A percentile compares a stretch with the other conserved stretches of the same genome.
Conservation (phyloP, 1,140 invertebrate genomes). For the Drosophila carrolli region DNA sequence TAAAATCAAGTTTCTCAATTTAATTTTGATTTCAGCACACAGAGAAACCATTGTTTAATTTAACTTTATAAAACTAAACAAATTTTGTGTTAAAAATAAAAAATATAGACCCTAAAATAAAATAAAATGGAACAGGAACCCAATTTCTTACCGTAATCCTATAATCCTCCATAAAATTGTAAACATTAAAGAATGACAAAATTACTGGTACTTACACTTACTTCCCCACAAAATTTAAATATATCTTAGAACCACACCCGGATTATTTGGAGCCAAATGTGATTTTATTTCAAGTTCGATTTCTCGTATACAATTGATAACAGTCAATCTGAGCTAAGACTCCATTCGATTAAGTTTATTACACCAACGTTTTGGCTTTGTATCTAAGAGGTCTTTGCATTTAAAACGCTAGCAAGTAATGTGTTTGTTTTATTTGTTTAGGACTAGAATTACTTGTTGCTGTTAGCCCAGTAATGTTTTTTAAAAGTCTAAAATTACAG, state of each 20-base stretch:
- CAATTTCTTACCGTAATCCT: no score
- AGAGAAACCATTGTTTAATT: no score
- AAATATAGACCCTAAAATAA: no score
- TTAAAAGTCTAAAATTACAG: conserved; percentile 68
- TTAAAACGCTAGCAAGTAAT: conserved; percentile 46
- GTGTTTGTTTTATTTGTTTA: conserved; percentile 27
- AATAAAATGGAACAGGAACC: no score
- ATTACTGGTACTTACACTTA: no score
- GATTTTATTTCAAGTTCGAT: conserved; percentile 64
- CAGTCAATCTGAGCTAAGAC: conserved; percentile 22
- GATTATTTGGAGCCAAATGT: conserved; percentile 52
- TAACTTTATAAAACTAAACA: no score
- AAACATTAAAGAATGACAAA: no score
- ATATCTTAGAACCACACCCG: not conserved
- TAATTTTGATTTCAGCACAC: no score
- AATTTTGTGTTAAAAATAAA: no score
- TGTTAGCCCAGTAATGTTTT: conserved; percentile 18
- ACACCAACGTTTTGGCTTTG: conserved; percentile 22
- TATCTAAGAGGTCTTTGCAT: conserved; percentile 50
- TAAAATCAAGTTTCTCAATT: no score
- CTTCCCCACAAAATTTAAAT: no score
- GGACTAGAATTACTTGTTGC: conserved; percentile 18
- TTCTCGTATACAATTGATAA: conserved; percentile 67
- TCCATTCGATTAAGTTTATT: conserved; percentile 13
- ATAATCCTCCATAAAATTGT: no score